Base-by-base conservation (phyloP, 2,888 invertebrate genomes). In the Selenia dentaria region DNA sequence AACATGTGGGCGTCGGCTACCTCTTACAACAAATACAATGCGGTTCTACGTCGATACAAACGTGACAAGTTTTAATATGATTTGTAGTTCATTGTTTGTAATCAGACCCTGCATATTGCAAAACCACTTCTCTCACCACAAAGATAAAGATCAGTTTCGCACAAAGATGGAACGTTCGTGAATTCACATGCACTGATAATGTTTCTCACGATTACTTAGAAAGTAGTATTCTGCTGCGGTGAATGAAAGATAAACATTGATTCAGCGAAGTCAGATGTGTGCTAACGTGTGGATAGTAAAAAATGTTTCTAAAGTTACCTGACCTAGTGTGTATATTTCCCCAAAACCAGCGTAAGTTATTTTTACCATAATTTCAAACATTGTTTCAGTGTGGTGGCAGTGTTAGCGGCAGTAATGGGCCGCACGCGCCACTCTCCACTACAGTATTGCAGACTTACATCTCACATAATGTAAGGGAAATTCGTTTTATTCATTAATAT, bases 361-460 rank as follows among this genome's bases (percentile, higher is more conserved):
- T 72, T 74, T 68, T 70, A 73, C 54, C 57, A 54, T 65, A 68
- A 62, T 68, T 59, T 60, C 43, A 57, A 63, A 64, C 64, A 28
- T 79, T 74, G 70, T 84, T 83, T 37, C 73, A 90, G 90, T 78
- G 83, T 59, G 86, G 84, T 67, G 87, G 83, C 64, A 85, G 71
- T 58, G 79, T 82, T 64, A 81, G 77, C 76, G 83, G 77, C 67
- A 87, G 83, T 79, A 85, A 87, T 86, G 89, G 87, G 70, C 87
- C 82, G 59, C 88, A 81, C 77, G 89, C 81, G 73, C 89, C 89
- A 64, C 84, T 90, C 51, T 90, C 90, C 71, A 89, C 90, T 66
- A 85, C 86, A 74, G 83, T 85, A 70, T 71, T 89, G 80, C 89
- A 89, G 73, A 85, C 79, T 71, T 78, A 84, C 61, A 75, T 83